phyloP scores from a whole-genome alignment of 1,140 invertebrate species.

The Sesamia nonagrioides region DNA sequence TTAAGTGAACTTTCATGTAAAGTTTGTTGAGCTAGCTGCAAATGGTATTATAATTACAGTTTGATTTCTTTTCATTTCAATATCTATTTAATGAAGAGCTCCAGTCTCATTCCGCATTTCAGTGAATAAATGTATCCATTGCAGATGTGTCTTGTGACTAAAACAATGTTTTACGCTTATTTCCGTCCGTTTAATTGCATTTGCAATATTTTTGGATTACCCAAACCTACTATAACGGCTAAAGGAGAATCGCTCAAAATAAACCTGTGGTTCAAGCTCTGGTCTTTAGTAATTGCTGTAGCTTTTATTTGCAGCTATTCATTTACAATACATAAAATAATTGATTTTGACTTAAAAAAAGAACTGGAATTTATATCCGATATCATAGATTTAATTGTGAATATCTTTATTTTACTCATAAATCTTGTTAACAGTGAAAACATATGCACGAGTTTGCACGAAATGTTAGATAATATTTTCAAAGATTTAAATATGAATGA shows the following conservation, averaged over 20 bases:
- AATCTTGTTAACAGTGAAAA: conserved; percentile 56
- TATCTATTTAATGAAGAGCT: too few species aligned
- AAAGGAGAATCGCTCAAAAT: conserved; percentile 27
- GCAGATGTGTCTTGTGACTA: background rate
- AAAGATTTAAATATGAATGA: conserved; percentile 57
- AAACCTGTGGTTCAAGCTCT: conserved; percentile 44
- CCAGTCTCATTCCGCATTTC: background rate
- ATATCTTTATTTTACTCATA: conserved; percentile 62
- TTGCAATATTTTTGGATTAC: conserved; percentile 63
- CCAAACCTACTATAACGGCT: conserved; percentile 53
- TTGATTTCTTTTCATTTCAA: background rate
- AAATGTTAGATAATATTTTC: conserved; percentile 59
- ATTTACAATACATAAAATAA: conserved; percentile 13
- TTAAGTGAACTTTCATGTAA: background rate
- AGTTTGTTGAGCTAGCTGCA: background rate
- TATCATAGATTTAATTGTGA: conserved; percentile 65
- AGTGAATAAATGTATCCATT: background rate
- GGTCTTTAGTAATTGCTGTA: conserved; percentile 50
- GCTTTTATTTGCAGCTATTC: conserved; percentile 40
- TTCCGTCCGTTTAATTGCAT: conserved; percentile 65
- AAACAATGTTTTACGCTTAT: conserved; percentile 70
- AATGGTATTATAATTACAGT: conserved; percentile 2
- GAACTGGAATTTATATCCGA: conserved; percentile 62
- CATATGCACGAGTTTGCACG: conserved; percentile 56
- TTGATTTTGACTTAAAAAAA: conserved; percentile 56